phyloP scores from a whole-genome alignment of 2,113 vertebrate species.

The Riparia riparia region DNA sequence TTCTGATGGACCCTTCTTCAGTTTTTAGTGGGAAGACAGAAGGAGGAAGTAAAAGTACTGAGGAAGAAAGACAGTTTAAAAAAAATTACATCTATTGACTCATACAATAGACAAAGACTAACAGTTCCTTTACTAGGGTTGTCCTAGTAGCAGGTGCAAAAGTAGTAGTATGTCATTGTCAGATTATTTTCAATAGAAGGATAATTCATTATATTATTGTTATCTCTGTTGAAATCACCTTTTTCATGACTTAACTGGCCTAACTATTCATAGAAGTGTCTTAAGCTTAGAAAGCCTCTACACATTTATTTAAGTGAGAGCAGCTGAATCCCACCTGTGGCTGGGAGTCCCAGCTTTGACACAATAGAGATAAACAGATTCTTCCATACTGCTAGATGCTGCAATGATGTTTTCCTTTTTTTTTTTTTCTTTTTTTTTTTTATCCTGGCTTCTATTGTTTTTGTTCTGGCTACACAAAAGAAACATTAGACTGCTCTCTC shows the following conservation, averaged over 20 bases:
- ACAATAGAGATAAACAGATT: background rate
- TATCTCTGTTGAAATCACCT: background rate
- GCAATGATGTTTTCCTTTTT: background rate
- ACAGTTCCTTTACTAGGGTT: background rate
- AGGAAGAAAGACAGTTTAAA: background rate
- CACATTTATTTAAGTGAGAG: background rate
- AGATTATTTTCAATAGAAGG: background rate
- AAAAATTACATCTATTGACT: background rate
- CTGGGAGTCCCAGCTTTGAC: background rate
- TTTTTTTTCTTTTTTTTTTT: background rate
- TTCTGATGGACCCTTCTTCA: background rate
- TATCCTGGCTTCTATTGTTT: background rate
- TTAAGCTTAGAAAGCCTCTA: background rate
- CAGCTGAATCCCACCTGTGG: background rate
- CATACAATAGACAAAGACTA: background rate
- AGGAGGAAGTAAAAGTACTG: background rate
- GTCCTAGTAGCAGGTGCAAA: background rate
- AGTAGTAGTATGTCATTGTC: background rate
- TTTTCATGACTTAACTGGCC: background rate
- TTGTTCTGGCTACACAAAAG: background rate
- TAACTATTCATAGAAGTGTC: background rate
- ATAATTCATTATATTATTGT: background rate
- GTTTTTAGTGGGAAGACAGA: background rate
- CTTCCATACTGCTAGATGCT: background rate
- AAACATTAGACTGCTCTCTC: background rate